Conservation (phyloP, 2,113 vertebrate species). For the Poeciliopsis turrubarensis region DNA sequence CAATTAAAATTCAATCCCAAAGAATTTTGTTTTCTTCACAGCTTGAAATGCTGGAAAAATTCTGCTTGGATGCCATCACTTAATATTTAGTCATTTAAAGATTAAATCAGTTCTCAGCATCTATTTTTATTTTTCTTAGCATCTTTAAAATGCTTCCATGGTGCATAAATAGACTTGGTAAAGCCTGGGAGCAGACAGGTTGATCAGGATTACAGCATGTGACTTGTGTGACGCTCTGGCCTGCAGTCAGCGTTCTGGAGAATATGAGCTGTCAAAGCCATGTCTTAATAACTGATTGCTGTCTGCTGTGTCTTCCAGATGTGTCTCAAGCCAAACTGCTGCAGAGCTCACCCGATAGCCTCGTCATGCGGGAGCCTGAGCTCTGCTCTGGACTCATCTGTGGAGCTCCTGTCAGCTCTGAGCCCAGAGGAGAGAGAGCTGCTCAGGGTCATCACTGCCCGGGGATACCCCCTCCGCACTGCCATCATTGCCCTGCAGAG, state of each 20-base stretch:
- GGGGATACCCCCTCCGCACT: constrained; percentile 86
- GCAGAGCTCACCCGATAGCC: constrained; percentile 21
- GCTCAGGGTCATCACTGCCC: constrained; percentile 82
- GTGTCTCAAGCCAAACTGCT: constrained; percentile 76
- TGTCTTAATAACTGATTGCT: neutral
- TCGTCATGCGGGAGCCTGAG: constrained; percentile 42
- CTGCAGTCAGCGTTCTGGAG: neutral
- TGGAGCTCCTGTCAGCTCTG: constrained; percentile 88
- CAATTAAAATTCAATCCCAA: neutral
- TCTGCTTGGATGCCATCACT: neutral
- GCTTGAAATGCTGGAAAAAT: constrained; percentile 3
- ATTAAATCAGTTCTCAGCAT: constrained; percentile 13
- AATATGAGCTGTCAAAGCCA: neutral
- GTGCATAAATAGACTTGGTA: constrained; percentile 71
- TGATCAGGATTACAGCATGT: constrained; percentile 59
- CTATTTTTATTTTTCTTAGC: constrained; percentile 20
- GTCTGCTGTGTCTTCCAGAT: constrained; percentile 15
- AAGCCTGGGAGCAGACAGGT: constrained; percentile 52
- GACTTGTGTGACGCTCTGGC: neutral
- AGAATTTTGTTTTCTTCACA: neutral
- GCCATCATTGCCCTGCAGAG: constrained; percentile 93
- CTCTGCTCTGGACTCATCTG: constrained; percentile 71
- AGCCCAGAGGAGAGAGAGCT: constrained; percentile 90
- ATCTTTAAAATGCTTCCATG: constrained; percentile 60
- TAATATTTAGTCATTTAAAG: neutral